These are phyloP conservation scores for Cydia splendana DNA, from an alignment of 1,140 invertebrate species.

Conservation along the genomic window DNA sequence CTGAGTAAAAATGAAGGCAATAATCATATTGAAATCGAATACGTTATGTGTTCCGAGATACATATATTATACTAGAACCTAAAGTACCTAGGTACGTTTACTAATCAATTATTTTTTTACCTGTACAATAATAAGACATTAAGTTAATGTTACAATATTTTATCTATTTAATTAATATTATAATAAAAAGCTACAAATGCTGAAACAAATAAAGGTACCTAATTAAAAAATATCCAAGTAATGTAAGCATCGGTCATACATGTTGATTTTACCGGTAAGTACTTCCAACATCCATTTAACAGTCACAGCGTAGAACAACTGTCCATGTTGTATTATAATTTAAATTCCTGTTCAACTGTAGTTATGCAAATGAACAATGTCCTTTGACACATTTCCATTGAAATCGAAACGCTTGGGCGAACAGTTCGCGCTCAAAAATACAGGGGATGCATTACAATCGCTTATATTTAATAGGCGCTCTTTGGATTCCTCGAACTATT, in stretches of 20 bases:
- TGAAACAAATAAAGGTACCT: background rate
- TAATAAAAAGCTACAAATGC: too few species aligned
- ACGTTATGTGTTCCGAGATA: too few species aligned
- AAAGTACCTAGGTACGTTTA: too few species aligned
- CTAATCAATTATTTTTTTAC: too few species aligned
- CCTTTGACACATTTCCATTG: constrained; percentile 16
- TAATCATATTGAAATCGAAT: too few species aligned
- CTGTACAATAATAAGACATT: too few species aligned
- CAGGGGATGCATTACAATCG: background rate
- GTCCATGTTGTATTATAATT: constrained; percentile 9
- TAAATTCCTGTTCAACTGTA: constrained; percentile 6
- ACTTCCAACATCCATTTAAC: constrained; percentile 5
- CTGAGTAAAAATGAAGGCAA: too few species aligned
- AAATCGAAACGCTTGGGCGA: constrained; percentile 6
- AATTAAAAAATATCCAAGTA: background rate
- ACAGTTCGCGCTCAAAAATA: background rate
- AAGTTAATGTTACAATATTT: too few species aligned
- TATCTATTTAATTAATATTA: too few species aligned
- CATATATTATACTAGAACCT: too few species aligned
- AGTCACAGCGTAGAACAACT: constrained; percentile 1
- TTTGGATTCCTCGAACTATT: too few species aligned
- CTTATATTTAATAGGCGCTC: too few species aligned
- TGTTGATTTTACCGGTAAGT: background rate
- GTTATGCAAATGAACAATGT: constrained; percentile 10
- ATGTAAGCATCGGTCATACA: background rate